Conservation (phyloP, 2,888 invertebrate genomes). For the Scrobipalpa atriplicella region DNA sequence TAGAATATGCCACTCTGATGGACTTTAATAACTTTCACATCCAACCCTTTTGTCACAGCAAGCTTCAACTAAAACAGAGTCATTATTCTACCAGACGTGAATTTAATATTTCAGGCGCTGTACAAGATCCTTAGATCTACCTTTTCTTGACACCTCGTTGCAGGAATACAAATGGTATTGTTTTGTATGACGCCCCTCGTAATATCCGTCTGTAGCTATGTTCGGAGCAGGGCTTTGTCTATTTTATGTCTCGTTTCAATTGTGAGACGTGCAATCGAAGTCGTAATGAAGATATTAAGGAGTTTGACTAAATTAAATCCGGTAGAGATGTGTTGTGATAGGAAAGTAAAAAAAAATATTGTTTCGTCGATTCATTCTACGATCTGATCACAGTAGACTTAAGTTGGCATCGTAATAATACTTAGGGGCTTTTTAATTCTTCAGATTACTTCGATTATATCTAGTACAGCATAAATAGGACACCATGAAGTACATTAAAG, state of each 20-base stretch:
- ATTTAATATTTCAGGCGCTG: slow-evolving; percentile 2
- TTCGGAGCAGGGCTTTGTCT: background rate
- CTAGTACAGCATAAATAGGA: too few species aligned
- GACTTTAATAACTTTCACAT: background rate
- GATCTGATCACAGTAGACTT: background rate
- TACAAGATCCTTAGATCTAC: background rate
- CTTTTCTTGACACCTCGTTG: slow-evolving; percentile 1
- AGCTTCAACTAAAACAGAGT: background rate
- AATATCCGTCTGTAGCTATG: slow-evolving; percentile 2
- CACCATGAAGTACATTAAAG: too few species aligned
- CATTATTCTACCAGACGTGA: slow-evolving; percentile 3
- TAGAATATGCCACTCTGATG: too few species aligned
- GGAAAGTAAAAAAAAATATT: too few species aligned
- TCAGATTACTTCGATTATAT: too few species aligned
- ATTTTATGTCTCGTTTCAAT: slow-evolving; percentile 21
- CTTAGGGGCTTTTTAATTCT: too few species aligned
- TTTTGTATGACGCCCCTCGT: background rate
- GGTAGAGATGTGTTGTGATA: background rate
- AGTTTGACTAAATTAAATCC: slow-evolving; percentile 10
- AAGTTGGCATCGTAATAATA: background rate
- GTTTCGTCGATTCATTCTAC: background rate
- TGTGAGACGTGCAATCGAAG: slow-evolving; percentile 39
- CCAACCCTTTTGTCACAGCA: too few species aligned
- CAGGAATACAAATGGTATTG: slow-evolving; percentile 15
- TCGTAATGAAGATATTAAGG: slow-evolving; percentile 38